phyloP scores from a whole-genome alignment of 2,888 invertebrate genomes.

The Microchrysa polita region DNA sequence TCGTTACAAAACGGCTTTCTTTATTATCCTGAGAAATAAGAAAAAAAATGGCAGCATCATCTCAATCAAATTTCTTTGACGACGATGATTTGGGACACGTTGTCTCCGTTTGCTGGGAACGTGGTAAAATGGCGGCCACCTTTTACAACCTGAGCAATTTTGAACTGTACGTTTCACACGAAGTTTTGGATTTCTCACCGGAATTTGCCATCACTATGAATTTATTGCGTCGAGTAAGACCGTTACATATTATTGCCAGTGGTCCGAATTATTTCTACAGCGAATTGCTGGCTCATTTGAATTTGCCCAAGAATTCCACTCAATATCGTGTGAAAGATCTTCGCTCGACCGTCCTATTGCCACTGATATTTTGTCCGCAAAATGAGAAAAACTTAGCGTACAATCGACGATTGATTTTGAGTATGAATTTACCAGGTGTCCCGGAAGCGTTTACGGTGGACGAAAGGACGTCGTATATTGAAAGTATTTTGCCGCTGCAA shows the following conservation, averaged over 20 bases:
- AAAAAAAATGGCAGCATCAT: no score
- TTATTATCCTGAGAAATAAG: no score
- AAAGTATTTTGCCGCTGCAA: slow-evolving; percentile 51
- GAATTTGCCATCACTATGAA: slow-evolving; percentile 49
- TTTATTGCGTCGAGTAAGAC: slow-evolving; percentile 50
- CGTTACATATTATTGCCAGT: slow-evolving; percentile 47
- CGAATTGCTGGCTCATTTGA: slow-evolving; percentile 46
- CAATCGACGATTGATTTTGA: slow-evolving; percentile 48
- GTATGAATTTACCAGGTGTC: slow-evolving; percentile 51
- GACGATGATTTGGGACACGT: slow-evolving; percentile 28
- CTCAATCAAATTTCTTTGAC: no score
- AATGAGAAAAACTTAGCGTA: slow-evolving; percentile 45
- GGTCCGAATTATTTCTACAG: slow-evolving; percentile 49
- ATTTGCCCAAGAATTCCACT: slow-evolving; percentile 43
- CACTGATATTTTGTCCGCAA: slow-evolving; percentile 48
- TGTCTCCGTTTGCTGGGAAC: slow-evolving; percentile 51
- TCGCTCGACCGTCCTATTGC: slow-evolving; percentile 28
- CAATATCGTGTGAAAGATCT: slow-evolving; percentile 44
- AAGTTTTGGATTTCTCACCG: slow-evolving; percentile 50
- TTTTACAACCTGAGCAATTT: slow-evolving; percentile 50
- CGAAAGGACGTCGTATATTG: slow-evolving; percentile 49
- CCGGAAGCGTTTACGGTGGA: slow-evolving; percentile 23
- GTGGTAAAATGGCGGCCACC: slow-evolving; percentile 47
- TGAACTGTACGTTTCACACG: slow-evolving; percentile 50
- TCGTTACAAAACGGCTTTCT: no score